Base-by-base conservation (phyloP, 2,113 vertebrate species). In the Paradoxurus hermaphroditus region DNA sequence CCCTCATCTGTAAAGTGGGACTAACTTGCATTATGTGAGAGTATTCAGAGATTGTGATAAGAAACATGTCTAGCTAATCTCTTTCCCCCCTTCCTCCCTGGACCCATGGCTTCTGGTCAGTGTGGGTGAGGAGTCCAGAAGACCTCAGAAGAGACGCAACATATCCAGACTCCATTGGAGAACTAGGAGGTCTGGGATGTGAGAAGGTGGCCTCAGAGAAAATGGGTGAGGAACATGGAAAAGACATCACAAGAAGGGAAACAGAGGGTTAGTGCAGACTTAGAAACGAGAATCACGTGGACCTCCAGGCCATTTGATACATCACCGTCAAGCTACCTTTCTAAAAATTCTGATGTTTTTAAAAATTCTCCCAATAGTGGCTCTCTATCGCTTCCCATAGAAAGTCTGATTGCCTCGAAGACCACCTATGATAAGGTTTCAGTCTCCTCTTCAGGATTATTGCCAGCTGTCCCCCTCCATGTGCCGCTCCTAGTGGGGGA, bases 341-440 rank as follows among this genome's bases (percentile, higher is more conserved):
- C 91, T 68, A 51, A 83, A 70, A 91, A 53, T 46, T 73, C 88
- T 65, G n/a, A 67, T 90, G 53, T 89, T 90, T 81, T 39, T 62
- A 92, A 39, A 77, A 68, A 72, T 77, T 18, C 41, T 77, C 72
- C 73, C 70, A 63, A 29, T 44, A 27, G 8, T 85, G 78, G 86
- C 65, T 94, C 44, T 41, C 53, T 23, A 1, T 21, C 53, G 77
- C 86, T 90, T 56, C 93, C 90, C 89, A 91, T 18, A 63, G 88
- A 77, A 95, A 91, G 51, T 93, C 72, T 89, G 89, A 96, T 90
- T 96, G 90, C 70, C 87, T 95, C 0, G 7, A 90, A 77, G 73
- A 68, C 90, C 94, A 87, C 75, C 92, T 92, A 4, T 18, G 70
- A 78, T 63, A 90, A 86, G 56, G 44, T 83, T 92, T 39, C 27